Percentiles rank a stretch among this genome's conserved stretches.
These are phyloP conservation scores for Ginglymostoma cirratum DNA, from an alignment of 2,113 vertebrate species.

Conservation along the genomic window DNA sequence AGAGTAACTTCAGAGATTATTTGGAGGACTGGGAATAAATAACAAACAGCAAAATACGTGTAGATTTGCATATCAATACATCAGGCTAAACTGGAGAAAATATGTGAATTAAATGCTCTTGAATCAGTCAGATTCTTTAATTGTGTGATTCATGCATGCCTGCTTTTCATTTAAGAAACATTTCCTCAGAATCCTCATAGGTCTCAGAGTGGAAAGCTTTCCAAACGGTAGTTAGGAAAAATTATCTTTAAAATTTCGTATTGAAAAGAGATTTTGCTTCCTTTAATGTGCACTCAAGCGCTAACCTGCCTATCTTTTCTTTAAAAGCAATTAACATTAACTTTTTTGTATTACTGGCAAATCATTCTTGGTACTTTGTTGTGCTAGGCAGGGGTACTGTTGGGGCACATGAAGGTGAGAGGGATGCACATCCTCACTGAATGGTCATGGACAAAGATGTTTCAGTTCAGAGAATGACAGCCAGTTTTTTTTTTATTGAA, in stretches of 20 bases:
- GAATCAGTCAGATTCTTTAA: not conserved
- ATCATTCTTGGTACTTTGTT: not conserved
- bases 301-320: not conserved
- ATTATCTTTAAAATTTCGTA: not conserved
- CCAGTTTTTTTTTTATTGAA: not conserved
- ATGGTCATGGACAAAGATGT: too few species aligned
- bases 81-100: not conserved
- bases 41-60: not conserved
- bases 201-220: not conserved
- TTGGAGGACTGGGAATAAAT: not conserved
- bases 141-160: not conserved
- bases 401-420: not conserved
- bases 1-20: not conserved
- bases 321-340: not conserved
- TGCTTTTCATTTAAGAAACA: not conserved
- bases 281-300: not conserved
- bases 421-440: not conserved
- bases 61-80: slow-evolving; percentile 13
- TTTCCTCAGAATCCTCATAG: not conserved
- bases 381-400: not conserved
- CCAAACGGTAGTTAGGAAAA: not conserved
- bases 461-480: not conserved
- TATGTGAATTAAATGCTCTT: not conserved
- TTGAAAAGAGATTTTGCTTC: not conserved
- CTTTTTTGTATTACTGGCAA: not conserved